Percentiles rank a stretch among this genome's conserved stretches.
phyloP scores from a whole-genome alignment of 1,140 invertebrate genomes.

The Dendrolimus kikuchii region DNA sequence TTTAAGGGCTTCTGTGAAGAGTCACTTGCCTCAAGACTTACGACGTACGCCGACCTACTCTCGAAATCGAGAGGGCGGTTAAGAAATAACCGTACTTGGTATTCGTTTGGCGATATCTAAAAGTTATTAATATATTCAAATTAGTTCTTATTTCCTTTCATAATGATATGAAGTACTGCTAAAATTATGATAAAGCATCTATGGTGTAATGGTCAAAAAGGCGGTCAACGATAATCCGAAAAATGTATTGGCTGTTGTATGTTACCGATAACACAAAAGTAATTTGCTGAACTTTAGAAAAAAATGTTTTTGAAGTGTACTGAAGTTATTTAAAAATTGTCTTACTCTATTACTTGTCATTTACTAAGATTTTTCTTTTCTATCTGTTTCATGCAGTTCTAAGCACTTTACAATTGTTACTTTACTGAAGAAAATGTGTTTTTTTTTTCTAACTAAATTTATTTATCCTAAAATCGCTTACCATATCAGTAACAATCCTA shows the following conservation, averaged over 20 bases:
- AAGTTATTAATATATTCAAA: constrained; percentile 7
- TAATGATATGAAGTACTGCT: not conserved
- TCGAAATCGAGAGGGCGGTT: constrained; percentile 81
- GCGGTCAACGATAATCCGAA: too few relatives aligned
- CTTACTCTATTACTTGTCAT: too few relatives aligned
- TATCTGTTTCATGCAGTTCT: too few relatives aligned
- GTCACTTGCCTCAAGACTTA: constrained; percentile 80
- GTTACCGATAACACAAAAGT: too few relatives aligned
- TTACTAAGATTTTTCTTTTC: too few relatives aligned
- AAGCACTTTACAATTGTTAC: too few relatives aligned
- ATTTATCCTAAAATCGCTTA: constrained; percentile 28
- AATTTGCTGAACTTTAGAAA: too few relatives aligned
- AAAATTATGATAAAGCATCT: too few relatives aligned
- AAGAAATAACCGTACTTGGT: constrained; percentile 78
- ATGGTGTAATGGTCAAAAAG: too few relatives aligned
- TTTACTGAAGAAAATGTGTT: not conserved
- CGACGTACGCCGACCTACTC: constrained; percentile 79
- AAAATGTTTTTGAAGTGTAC: too few relatives aligned
- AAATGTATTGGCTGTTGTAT: too few relatives aligned
- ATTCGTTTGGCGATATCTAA: constrained; percentile 79
- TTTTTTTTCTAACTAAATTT: not conserved
- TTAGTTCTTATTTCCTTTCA: not conserved
- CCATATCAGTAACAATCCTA: constrained; percentile 75
- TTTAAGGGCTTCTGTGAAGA: constrained; percentile 75
- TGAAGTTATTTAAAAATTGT: too few relatives aligned